Base-by-base conservation (phyloP, 2,797 vertebrate species). In the Hoplostethus atlanticus region DNA sequence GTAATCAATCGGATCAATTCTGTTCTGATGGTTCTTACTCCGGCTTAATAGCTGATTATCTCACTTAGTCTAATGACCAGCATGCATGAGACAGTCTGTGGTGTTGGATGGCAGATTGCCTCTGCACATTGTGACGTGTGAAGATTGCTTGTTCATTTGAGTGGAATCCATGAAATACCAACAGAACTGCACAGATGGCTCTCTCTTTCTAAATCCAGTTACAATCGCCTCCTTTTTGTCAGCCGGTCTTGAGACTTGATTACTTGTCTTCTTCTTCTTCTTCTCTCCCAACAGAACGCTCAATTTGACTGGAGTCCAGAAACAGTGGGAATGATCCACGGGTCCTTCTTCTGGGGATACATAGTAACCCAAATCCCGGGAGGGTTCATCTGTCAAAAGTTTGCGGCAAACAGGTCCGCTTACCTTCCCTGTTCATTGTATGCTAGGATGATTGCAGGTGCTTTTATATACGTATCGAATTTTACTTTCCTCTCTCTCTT, bases 271-370 rank as follows among this genome's bases (percentile, higher is more conserved):
- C 7, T 8, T 10, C 5, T 51, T 51, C 40, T 21, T 56, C 7
- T 2, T 76, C 15, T 74, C 50, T 79, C 58, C 50, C 25, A 6
- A 71, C 91, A 98, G 97, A 94, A 91, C 88, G 95, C 97, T 36
- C 96, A 96, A 91, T 98, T 98, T 85, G 91, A 88, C 84, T 98
- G 97, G 97, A 96, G 97, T 79, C 97, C 97, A 1, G 97, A 98
- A 85, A 98, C 96, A 0, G 97, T 98, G 65, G 97, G 97, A 62
- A 95, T 98, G 95, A 98, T 98, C 71, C 97, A 98, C 1, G 97
- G 97, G 12, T 98, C 97, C 3, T 98, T 98, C 90, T 98, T 98
- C 91, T 98, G 97, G 97, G 97, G 97, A 21, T 98, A 98, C 91
- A 98, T 98, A n/a, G 95, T 98, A 17, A 98, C 97, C 11, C 97